phyloP scores from a whole-genome alignment of 2,113 vertebrate species.

The Hippocampus zosterae region DNA sequence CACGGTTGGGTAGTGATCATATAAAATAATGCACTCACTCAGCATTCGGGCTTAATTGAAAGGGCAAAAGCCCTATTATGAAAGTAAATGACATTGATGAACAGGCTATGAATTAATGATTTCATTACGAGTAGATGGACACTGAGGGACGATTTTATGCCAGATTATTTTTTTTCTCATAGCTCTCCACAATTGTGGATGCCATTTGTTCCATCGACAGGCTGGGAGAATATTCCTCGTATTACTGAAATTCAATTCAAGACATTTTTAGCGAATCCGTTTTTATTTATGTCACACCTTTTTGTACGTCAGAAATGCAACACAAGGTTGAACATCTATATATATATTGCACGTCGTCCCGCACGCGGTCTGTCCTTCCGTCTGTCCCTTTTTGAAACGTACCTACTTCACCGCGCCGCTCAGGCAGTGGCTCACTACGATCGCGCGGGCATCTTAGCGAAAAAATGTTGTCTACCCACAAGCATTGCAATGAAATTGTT shows the following conservation, averaged over 20 bases:
- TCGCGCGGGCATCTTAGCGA: too few species aligned
- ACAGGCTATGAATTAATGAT: constrained; percentile 53
- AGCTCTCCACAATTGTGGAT: not conserved
- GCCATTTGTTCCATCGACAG: constrained; percentile 19
- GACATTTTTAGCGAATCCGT: not conserved
- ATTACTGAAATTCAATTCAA: not conserved
- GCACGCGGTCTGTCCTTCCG: too few species aligned
- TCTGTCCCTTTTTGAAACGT: too few species aligned
- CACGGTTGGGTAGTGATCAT: constrained; percentile 27
- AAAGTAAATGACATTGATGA: constrained; percentile 42
- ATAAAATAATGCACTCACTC: constrained; percentile 40
- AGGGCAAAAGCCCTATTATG: constrained; percentile 55
- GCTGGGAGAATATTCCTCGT: constrained; percentile 5
- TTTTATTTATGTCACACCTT: too few species aligned
- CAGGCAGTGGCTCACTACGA: too few species aligned
- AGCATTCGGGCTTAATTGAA: constrained; percentile 45
- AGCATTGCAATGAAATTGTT: too few species aligned
- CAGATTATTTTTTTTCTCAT: constrained; percentile 15
- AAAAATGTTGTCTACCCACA: too few species aligned
- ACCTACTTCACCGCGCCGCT: too few species aligned
- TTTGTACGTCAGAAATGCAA: too few species aligned
- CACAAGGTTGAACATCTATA: too few species aligned
- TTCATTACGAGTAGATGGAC: constrained; percentile 21
- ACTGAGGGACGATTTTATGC: constrained; percentile 23
- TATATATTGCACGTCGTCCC: too few species aligned